phyloP scores from a whole-genome alignment of 2,797 vertebrate genomes.

The Lithobates sylvaticus region DNA sequence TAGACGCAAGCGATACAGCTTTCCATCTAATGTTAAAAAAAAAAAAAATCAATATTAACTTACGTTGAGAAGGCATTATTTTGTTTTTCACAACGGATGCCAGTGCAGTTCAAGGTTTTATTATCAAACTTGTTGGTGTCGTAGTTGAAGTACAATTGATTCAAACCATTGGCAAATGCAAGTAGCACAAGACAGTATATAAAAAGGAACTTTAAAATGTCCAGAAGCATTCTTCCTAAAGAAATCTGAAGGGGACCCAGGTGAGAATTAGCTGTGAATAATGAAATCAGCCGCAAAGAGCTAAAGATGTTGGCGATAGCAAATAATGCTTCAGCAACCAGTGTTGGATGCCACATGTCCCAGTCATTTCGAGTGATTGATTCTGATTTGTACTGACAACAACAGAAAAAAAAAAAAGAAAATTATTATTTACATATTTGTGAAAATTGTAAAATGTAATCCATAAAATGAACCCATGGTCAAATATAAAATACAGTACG shows the following conservation, averaged over 20 bases:
- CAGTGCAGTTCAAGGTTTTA: slow-evolving; percentile 78
- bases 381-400: slow-evolving; percentile 81
- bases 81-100: slow-evolving; percentile 89
- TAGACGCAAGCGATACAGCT: too few species aligned
- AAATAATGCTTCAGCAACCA: slow-evolving; percentile 94
- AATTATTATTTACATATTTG: neutral
- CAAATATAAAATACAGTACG: too few species aligned
- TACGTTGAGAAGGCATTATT: slow-evolving; percentile 98
- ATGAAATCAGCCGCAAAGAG: slow-evolving; percentile 93
- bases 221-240: slow-evolving; percentile 95
- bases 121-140: slow-evolving; percentile 70
- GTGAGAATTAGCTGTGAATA: slow-evolving; percentile 98
- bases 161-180: slow-evolving; percentile 96
- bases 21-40: neutral
- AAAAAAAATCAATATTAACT: slow-evolving; percentile 70
- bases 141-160: slow-evolving; percentile 97
- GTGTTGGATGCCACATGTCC: slow-evolving; percentile 96
- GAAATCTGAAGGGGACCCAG: slow-evolving; percentile 97
- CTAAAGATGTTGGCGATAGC: slow-evolving; percentile 99
- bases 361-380: slow-evolving; percentile 78
- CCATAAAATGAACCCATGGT: too few species aligned
- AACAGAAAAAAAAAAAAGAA: slow-evolving; percentile 65
- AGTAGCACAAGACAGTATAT: slow-evolving; percentile 97
- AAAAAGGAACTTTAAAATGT: slow-evolving; percentile 98
- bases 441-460: too few species aligned